phyloP scores from a whole-genome alignment of 1,140 invertebrate genomes.

The Batillaria attramentaria region DNA sequence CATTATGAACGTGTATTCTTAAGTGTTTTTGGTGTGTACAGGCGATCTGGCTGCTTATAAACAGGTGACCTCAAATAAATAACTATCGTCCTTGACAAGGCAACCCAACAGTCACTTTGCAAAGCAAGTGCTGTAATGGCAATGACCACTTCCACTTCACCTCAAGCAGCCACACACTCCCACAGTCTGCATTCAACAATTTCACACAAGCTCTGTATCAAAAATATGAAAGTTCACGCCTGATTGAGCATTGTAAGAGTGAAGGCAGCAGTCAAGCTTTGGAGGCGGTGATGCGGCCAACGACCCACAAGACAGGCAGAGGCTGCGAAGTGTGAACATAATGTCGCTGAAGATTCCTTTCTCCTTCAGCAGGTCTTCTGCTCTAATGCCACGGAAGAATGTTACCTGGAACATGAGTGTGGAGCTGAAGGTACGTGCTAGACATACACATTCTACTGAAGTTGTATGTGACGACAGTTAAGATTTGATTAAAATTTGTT shows the following conservation, averaged over 20 bases:
- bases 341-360: constrained; percentile 23
- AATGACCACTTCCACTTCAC: too few relatives aligned
- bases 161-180: too few relatives aligned
- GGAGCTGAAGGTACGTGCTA: not conserved
- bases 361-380: constrained; percentile 29
- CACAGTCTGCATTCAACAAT: not conserved
- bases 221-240: constrained; percentile 25
- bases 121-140: too few relatives aligned
- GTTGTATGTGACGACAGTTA: too few relatives aligned
- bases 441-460: not conserved
- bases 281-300: not conserved
- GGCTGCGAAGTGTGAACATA: not conserved
- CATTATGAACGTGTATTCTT: too few relatives aligned
- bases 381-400: constrained; percentile 43
- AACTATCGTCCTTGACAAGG: too few relatives aligned
- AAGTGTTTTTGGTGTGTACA: too few relatives aligned
- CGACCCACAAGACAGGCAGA: not conserved
- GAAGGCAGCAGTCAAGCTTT: constrained; percentile 21
- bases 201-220: constrained; percentile 25
- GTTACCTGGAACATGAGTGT: constrained; percentile 33
- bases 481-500: too few relatives aligned
- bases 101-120: too few relatives aligned
- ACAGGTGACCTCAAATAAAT: too few relatives aligned
- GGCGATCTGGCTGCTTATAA: too few relatives aligned
- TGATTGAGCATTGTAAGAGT: not conserved